Evolutionary conservation across 2,797 vertebrate species (phyloP), one percentile per base, ranked within the genome.

Genomic region (Coranthus polyacanthus): DNA sequence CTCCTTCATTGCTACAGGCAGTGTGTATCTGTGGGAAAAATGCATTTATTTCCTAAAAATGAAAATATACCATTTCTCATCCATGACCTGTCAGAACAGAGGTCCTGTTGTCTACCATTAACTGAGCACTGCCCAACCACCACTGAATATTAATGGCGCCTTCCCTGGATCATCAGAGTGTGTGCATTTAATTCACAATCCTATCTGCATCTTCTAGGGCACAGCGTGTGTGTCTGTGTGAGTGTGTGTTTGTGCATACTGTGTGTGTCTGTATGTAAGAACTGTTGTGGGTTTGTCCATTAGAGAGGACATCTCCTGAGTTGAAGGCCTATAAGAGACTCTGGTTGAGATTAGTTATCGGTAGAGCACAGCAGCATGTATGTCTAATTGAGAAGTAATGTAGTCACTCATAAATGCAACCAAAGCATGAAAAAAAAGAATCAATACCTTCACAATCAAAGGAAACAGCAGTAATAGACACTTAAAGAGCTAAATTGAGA

Each of bases 101-200:
- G 93, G 90, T 92, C 87, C 89, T 93, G 91, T 95, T 95, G 94
- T 95, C 86, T 90, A 87, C 90, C 92, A 91, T 94, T 92, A 89
- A 93, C 89, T 51, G 85, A 92, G 89, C 85, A 58, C 88, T 83
- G 84, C 75, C 78, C 85, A 92, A 93, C 92, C 86, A 88, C 83
- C 79, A 24, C 90, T 85, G 93, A 92, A 93, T 94, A 93, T 94
- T 93, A 94, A 95, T 94, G 90, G 86, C 88, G 83, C 78, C 79
- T 83, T 82, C 79, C 83, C 83, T 72, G 88, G 88, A 90, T 89
- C 83, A 88, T 89, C 79, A 52, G 77, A 60, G 87, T 76, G 79
- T 74, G 79, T 85, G 88, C 86, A 83, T 89, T 90, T 90, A 88
- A 89, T 87, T 90, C 87, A 87, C 85, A 81, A 83, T 82, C 87